Conservation (phyloP, 2,797 vertebrate genomes). For the Momotus momota region DNA sequence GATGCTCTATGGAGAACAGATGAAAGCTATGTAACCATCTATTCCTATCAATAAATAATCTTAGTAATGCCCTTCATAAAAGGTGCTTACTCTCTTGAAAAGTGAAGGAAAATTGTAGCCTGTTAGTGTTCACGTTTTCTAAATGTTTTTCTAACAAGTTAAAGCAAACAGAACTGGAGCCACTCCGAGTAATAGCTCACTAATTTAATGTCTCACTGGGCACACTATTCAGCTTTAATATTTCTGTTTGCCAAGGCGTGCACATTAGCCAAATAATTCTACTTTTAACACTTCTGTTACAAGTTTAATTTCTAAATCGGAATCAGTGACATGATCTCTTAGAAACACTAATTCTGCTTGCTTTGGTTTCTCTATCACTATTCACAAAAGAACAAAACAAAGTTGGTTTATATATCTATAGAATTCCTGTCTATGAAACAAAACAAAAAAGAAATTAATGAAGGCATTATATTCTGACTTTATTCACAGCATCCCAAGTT, state of each 20-base stretch:
- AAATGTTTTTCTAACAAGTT: neutral
- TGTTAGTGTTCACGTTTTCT: neutral
- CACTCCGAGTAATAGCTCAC: neutral
- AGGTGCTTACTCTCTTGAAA: neutral
- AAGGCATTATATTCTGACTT: neutral
- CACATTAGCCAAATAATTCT: neutral
- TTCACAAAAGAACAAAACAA: neutral
- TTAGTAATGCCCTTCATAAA: neutral
- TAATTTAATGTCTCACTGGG: neutral
- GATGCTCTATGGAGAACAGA: neutral
- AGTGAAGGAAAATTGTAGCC: neutral
- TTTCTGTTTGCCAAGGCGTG: neutral
- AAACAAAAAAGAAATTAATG: neutral
- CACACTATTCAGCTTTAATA: neutral
- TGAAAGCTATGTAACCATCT: neutral
- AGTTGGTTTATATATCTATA: neutral
- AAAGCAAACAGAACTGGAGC: neutral
- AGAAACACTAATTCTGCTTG: neutral
- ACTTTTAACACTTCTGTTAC: neutral
- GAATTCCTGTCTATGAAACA: neutral
- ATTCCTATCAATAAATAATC: neutral
- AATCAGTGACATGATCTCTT: neutral
- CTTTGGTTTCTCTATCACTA: neutral
- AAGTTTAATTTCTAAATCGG: neutral
- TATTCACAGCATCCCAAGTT: neutral